Base-by-base conservation (phyloP, 2,888 invertebrate species). In the Pammene aurita region DNA sequence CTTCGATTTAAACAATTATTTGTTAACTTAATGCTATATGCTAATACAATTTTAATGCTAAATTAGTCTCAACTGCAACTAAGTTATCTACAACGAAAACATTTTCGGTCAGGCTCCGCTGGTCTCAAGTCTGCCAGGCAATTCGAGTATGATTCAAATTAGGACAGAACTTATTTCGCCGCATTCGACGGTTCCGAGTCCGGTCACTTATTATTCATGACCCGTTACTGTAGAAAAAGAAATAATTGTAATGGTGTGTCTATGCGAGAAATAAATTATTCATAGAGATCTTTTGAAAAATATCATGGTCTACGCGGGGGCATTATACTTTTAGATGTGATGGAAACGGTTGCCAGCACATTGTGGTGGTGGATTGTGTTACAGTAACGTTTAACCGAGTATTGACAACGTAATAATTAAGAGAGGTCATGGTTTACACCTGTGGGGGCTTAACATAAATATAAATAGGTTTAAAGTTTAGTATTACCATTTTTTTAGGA, bases 201-300 rank as follows among this genome's bases (percentile, higher is more conserved):
- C 69, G 62, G 63, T 69, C 63, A 74, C 76, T 88, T 89, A 78
- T 84, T 87, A 89, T 89, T 89, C 88, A 84, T 80, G 74, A 82
- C 82, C 80, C 80, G 85, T 86, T 85, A 81, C 83, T 85, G 84
- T 84, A 81, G 83, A 87, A 88, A 69, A 87, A 88, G 86, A 87
- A 88, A 88, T 88, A 87, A 87, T 90, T 88, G 85, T 88, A 87
- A 89, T 88, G 84, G 85, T 86, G 85, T 85, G 88, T 86, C 86
- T 88, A 86, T 82, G 81, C 82, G 79, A 83, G 81, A 75, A 81
- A 89, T 91, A 87, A 86, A 92, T 92, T 88, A 90, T 90, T 89
- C 89, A 91, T 89, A 79, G 80, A 79, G 80, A 88, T 89, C 85
- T 88, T 86, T 88, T 87, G 85, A 87, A 88, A 89, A 89, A 88